These are phyloP conservation scores for Trogon surrucura DNA, from an alignment of 2,113 vertebrate genomes.

Conservation along the genomic window DNA sequence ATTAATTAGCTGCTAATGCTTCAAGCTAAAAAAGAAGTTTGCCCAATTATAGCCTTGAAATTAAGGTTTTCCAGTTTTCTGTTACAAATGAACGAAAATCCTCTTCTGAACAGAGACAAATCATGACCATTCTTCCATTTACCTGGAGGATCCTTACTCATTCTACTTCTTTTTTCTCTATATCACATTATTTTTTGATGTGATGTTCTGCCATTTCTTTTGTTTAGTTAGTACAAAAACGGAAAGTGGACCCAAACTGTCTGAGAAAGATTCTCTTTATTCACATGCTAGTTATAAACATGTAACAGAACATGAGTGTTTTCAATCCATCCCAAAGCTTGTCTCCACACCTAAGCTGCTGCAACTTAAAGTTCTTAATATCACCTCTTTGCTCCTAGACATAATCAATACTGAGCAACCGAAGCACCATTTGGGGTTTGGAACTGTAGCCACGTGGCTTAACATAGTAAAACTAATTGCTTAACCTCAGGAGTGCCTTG, in stretches of 20 bases:
- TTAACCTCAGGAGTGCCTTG: not conserved
- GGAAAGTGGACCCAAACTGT: not conserved
- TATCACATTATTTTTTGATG: not conserved
- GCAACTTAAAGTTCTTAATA: not conserved
- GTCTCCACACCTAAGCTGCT: not conserved
- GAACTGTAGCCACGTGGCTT: not conserved
- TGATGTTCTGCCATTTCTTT: not conserved
- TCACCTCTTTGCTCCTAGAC: not conserved
- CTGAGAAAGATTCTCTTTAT: not conserved
- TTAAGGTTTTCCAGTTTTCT: not conserved
- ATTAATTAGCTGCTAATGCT: not conserved
- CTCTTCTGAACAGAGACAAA: not conserved
- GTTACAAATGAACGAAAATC: not conserved
- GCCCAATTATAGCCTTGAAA: not conserved
- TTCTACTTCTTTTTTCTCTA: not conserved
- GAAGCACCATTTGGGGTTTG: not conserved
- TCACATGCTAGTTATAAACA: not conserved
- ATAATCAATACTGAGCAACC: not conserved
- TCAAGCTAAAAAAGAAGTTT: not conserved
- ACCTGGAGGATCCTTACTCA: not conserved
- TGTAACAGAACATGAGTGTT: not conserved
- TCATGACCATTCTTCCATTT: not conserved
- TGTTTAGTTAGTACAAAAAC: not conserved
- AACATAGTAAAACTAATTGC: not conserved
- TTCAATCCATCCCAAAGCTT: not conserved